Base-by-base conservation (phyloP, 1,140 invertebrate genomes). In the Temnothorax longispinosus region DNA sequence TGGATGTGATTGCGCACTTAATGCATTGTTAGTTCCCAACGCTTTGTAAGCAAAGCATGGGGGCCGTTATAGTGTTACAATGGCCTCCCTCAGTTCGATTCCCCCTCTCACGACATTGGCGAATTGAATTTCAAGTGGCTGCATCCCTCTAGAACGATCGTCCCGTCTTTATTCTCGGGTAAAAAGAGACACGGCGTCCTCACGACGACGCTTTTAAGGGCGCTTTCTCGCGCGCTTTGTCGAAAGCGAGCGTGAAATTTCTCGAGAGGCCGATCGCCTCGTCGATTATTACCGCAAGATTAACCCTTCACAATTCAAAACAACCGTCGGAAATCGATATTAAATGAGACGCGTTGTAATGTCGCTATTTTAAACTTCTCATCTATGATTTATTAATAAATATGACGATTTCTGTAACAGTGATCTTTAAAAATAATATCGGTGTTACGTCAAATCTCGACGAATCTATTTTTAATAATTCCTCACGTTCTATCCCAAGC, bases 111-210 rank as follows among this genome's bases (percentile, higher is more conserved):
- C 89, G 91, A 88, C 94, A 94, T 94, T 93, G 94, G 89, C 92
- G 93, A 95, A 95, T 95, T 95, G 95, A 95, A 95, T 95, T 95
- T 95, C 95, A 95, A 95, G 95, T 95, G 94, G 94, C 93, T 94
- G 94, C 95, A 95, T 95, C 95, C 95, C 95, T 95, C 94, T 94
- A 94, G 92, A 94, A 94, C 93, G 80, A 86, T 85, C 69, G 58
- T 65, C 89, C 91, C 91, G 93, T 93, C 93, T 94, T 94, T 95
- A 93, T 95, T 93, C 92, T 89, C 81, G 71, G 69, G 13, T 60
- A 74, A 82, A 86, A 89, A 78, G 56, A 88, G 81, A 90, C 87
- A 78, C 85, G 76, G 65, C 60, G 21, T 88, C 81, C 85, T 88
- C 72, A 58, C 69, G 52, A 32, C 38, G 71, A 90, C 88, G 84